Evolutionary conservation across 2,113 vertebrate species (phyloP).

Genomic region (Dendropsophus ebraccatus): DNA sequence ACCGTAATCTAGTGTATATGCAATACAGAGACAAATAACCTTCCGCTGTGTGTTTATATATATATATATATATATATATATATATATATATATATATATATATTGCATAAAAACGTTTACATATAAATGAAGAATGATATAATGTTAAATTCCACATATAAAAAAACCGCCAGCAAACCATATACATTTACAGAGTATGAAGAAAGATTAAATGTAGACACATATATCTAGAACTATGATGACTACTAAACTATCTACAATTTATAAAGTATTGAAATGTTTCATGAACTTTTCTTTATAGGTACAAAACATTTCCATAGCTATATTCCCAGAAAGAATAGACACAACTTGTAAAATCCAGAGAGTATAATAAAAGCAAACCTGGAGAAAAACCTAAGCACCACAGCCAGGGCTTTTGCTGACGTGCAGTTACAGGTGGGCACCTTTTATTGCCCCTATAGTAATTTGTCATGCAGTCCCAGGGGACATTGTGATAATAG

Average conservation of each 20-base stretch:
- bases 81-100: too few relatives aligned
- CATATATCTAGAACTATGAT: not conserved
- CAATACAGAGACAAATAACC: not conserved
- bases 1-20: not conserved
- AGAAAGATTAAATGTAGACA: not conserved
- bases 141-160: too few relatives aligned
- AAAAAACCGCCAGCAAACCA: not conserved
- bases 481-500: not conserved
- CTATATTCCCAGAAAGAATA: too few relatives aligned
- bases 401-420: not conserved
- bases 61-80: too few relatives aligned
- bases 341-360: not conserved
- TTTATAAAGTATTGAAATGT: not conserved
- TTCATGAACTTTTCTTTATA: not conserved
- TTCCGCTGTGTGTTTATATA: too few relatives aligned
- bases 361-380: conserved; percentile 15
- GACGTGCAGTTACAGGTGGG: not conserved
- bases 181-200: not conserved
- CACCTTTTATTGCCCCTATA: not conserved
- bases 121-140: too few relatives aligned
- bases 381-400: conserved; percentile 13
- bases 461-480: conserved; percentile 14
- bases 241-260: not conserved
- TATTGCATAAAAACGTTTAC: too few relatives aligned
- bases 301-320: not conserved